Conservation (phyloP, 2,888 invertebrate genomes). For the Seladonia tumulorum region DNA sequence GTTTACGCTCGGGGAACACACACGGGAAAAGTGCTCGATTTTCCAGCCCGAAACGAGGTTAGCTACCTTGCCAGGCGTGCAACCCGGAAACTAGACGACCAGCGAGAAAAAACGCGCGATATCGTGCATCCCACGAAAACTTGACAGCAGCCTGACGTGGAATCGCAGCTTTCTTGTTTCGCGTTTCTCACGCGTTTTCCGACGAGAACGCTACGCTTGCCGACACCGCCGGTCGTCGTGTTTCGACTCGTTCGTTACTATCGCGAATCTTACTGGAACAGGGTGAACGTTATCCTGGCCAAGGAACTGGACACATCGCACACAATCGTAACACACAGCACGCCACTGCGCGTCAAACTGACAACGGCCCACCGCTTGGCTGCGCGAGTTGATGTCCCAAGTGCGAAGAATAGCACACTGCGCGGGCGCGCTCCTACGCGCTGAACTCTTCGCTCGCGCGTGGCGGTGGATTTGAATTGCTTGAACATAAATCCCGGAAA, state of each 20-base stretch:
- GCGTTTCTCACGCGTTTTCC: slow-evolving; percentile 36
- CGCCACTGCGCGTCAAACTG: slow-evolving; percentile 71
- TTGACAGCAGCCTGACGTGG: background rate
- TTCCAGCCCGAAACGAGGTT: slow-evolving; percentile 13
- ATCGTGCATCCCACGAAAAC: slow-evolving; percentile 27
- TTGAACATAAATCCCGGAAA: background rate
- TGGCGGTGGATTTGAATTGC: background rate
- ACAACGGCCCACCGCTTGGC: slow-evolving; percentile 28
- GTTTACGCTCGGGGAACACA: slow-evolving; percentile 9
- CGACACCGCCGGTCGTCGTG: background rate
- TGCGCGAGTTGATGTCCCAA: background rate
- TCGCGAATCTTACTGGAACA: background rate
- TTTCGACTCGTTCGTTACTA: background rate
- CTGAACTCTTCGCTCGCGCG: background rate
- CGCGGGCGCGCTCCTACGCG: slow-evolving; percentile 23
- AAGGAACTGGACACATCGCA: background rate
- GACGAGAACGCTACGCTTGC: background rate
- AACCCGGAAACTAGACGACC: background rate
- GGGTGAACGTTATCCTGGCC: background rate
- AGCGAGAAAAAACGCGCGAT: background rate
- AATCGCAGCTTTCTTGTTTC: slow-evolving; percentile 1
- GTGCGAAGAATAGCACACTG: background rate
- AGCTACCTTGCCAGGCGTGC: slow-evolving; percentile 16
- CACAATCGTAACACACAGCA: slow-evolving; percentile 25
- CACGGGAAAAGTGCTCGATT: background rate